phyloP scores from a whole-genome alignment of 2,797 vertebrate genomes.

The Streptopelia turtur region DNA sequence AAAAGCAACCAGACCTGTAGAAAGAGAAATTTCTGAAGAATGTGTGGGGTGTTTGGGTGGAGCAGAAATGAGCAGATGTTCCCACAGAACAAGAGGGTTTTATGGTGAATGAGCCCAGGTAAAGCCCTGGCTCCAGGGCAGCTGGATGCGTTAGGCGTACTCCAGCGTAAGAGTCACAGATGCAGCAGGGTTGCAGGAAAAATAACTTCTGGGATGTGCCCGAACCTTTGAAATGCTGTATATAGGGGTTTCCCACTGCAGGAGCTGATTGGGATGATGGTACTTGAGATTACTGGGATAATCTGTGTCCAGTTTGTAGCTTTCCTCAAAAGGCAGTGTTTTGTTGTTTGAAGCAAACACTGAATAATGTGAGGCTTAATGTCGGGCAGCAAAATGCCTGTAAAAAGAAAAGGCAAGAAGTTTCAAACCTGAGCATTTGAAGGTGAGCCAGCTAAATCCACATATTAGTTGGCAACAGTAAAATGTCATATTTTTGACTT shows the following conservation, averaged over 20 bases:
- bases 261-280: background rate
- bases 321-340: background rate
- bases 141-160: background rate
- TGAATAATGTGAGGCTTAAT: background rate
- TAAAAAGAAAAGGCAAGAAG: background rate
- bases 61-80: conserved; percentile 62
- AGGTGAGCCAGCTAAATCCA: background rate
- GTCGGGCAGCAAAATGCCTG: background rate
- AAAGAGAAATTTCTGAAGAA: conserved; percentile 67
- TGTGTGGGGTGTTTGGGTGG: conserved; percentile 66
- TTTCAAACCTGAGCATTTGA: background rate
- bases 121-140: conserved; percentile 74
- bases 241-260: background rate
- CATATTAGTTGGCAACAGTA: background rate
- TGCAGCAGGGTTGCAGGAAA: conserved; percentile 3
- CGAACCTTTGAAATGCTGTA: background rate
- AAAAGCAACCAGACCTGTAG: conserved; percentile 49
- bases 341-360: background rate
- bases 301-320: background rate
- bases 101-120: conserved; percentile 43
- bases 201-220: background rate
- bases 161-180: conserved; percentile 8
- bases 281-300: background rate
- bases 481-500: background rate
- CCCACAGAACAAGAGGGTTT: conserved; percentile 66